Conservation (phyloP, 2,113 vertebrate genomes). For the Cephalopholis sonnerati region DNA sequence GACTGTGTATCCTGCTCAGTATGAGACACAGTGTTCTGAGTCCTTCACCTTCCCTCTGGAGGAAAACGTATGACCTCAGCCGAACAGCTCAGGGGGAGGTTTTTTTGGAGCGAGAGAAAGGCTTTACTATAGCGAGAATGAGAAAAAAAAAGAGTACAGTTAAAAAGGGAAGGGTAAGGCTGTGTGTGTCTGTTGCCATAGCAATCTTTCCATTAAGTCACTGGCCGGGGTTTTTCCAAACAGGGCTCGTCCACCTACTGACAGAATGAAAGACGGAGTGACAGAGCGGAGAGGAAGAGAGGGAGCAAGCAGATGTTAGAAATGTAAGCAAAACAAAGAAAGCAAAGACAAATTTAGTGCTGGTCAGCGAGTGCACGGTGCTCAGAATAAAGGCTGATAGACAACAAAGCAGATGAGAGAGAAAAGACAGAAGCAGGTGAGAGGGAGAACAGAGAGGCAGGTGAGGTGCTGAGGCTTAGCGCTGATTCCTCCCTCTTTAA, state of each 20-base stretch:
- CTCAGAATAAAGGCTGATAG: constrained; percentile 50
- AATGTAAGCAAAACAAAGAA: constrained; percentile 58
- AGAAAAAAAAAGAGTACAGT: constrained; percentile 54
- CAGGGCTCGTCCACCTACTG: constrained; percentile 58
- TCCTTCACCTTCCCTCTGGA: constrained; percentile 29
- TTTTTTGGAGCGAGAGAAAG: constrained; percentile 27
- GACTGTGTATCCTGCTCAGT: constrained; percentile 7
- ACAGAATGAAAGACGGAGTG: constrained; percentile 58
- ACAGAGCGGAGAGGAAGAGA: constrained; percentile 43
- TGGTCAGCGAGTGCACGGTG: neutral
- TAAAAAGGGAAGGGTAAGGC: constrained; percentile 66
- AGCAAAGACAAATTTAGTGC: constrained; percentile 46
- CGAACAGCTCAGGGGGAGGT: constrained; percentile 29
- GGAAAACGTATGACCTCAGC: constrained; percentile 65
- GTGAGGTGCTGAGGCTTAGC: constrained; percentile 62
- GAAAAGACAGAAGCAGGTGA: constrained; percentile 50
- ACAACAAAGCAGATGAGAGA: constrained; percentile 39
- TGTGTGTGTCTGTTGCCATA: constrained; percentile 79
- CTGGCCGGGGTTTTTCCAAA: constrained; percentile 71
- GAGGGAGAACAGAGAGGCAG: constrained; percentile 53
- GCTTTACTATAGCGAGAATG: constrained; percentile 49
- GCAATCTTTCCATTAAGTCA: constrained; percentile 82
- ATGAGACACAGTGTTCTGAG: constrained; percentile 18
- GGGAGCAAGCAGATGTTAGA: constrained; percentile 35
- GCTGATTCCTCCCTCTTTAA: constrained; percentile 65